Evolutionary conservation across 2,888 invertebrate species (phyloP), one percentile per base, ranked within the genome.

Genomic region (Acrocera orbiculus): DNA sequence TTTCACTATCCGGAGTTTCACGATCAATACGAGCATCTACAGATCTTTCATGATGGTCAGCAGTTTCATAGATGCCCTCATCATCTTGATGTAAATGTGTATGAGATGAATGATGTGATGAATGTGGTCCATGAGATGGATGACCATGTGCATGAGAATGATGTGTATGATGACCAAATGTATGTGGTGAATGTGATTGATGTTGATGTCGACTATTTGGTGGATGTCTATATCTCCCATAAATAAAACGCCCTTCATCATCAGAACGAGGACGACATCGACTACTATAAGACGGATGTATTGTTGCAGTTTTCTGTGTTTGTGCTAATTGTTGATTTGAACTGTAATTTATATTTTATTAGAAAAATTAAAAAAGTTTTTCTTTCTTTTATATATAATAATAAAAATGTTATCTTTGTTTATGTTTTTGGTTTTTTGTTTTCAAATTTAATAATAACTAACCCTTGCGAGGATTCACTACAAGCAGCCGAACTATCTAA

Each of bases 1-100:
- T 85, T 70, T 81, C 85, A 63, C 82, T 82, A 60, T 85, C 83
- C 47, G 82, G 82, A 44, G 79, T 80, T 64, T 83, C 82, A 43
- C 78, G 62, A 38, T 76, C 70, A 37, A 70, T 73, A 53, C 77
- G 75, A 40, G 75, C 69, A 60, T 75, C 75, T 49, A 64, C 62
- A 50, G 67, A 66, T 54, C 72, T 65, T 51, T 74, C 74, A 54
- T 73, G 74, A 56, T 73, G 74, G 60, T 77, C 77, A 46, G 85
- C 85, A 51, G 79, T 81, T 65, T 83, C 85, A 61, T 85, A 85
- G 51, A 85, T 77, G 55, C 81, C 79, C 61, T 85, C 85, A 54
- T 83, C 83, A 55, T 81, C 81, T 54, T 65, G 66, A 47, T 67
- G 64, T 53, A 68, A 63, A 52, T 67, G 66, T 50, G 65, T 67